Conservation (phyloP, 2,113 vertebrate species). For the Rhombomys opimus region DNA sequence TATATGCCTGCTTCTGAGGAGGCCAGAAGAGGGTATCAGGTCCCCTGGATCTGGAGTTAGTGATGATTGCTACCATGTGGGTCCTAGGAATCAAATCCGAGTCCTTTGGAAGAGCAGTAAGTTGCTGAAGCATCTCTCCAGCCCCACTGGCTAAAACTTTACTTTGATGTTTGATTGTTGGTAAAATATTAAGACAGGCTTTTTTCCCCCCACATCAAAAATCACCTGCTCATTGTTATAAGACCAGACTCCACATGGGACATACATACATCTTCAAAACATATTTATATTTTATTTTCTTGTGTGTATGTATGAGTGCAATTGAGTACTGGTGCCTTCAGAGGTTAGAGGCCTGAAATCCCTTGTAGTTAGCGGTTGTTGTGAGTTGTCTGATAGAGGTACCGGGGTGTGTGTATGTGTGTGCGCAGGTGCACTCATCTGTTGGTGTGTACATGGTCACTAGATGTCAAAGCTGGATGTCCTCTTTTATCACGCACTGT, state of each 20-base stretch:
- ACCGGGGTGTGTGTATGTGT: neutral
- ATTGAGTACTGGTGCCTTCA: neutral
- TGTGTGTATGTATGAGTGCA: neutral
- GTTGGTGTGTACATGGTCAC: neutral
- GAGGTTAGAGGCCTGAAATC: neutral
- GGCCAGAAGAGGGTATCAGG: neutral
- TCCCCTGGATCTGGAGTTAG: neutral
- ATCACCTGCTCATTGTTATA: neutral
- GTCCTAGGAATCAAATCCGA: neutral
- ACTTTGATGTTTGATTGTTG: neutral
- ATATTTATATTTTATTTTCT: neutral
- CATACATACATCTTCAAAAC: neutral
- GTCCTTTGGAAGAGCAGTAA: neutral
- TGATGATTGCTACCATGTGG: neutral
- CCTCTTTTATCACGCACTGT: neutral
- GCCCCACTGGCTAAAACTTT: neutral
- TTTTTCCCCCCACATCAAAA: constrained; percentile 36
- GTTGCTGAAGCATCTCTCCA: neutral
- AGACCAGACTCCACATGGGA: neutral
- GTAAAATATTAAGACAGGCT: neutral
- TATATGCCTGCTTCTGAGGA: neutral
- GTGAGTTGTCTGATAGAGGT: neutral
- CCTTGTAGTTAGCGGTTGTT: neutral
- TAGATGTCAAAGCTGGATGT: neutral
- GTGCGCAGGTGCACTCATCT: neutral